Conservation (phyloP, 2,888 invertebrate species). For the Oithona nana region DNA sequence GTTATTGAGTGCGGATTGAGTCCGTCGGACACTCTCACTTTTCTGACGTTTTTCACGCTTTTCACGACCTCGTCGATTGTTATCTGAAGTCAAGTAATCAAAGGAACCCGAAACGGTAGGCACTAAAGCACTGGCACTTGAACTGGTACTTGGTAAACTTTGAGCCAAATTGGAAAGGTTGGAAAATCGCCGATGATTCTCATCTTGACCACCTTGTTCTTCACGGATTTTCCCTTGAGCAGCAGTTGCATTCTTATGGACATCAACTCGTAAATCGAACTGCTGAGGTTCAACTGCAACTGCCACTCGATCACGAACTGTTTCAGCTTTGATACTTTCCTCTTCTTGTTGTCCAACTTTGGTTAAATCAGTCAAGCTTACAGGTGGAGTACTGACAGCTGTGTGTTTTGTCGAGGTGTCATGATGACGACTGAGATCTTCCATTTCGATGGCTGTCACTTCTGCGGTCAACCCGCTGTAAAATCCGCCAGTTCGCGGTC, state of each 20-base stretch:
- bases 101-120: constrained; percentile 34
- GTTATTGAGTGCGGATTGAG: constrained; percentile 3
- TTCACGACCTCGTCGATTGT: not conserved
- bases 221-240: not conserved
- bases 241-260: not conserved
- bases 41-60: too few relatives aligned
- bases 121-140: too few relatives aligned
- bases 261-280: constrained; percentile 5
- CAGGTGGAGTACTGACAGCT: too few relatives aligned
- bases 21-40: too few relatives aligned
- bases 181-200: constrained; percentile 22
- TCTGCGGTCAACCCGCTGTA: not conserved
- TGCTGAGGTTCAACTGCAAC: too few relatives aligned
- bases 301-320: too few relatives aligned
- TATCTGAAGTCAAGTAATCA: constrained; percentile 36
- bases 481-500: not conserved
- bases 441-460: not conserved
- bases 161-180: constrained; percentile 22
- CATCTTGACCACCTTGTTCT: not conserved
- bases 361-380: constrained; percentile 19
- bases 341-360: constrained; percentile 1
- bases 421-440: not conserved
- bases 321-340: not conserved
- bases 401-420: too few relatives aligned
- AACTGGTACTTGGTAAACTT: constrained; percentile 19